phyloP scores from a whole-genome alignment of 2,113 vertebrate genomes.

The Xiphophorus hellerii region DNA sequence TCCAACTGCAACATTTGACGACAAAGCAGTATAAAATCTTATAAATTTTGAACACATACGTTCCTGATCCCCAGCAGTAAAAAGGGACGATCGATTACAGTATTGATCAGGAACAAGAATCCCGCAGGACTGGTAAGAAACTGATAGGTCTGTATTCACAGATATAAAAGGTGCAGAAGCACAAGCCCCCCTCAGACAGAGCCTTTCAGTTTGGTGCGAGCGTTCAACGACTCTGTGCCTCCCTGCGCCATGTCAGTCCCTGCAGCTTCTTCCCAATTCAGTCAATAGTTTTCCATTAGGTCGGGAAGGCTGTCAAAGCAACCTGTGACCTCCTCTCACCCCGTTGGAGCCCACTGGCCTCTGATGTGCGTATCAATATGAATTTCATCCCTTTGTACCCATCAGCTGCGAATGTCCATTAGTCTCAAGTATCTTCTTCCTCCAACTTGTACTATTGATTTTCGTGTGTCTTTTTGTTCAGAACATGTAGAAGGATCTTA shows the following conservation, averaged over 20 bases:
- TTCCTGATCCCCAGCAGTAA: slow-evolving; percentile 7
- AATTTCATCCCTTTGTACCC: slow-evolving; percentile 81
- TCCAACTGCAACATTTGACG: not conserved
- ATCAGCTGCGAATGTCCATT: slow-evolving; percentile 86
- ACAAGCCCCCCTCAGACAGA: slow-evolving; percentile 8
- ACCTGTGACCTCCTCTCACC: slow-evolving; percentile 79
- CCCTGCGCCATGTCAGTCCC: slow-evolving; percentile 79
- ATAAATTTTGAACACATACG: not conserved
- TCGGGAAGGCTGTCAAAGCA: slow-evolving; percentile 83
- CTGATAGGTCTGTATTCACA: slow-evolving; percentile 51
- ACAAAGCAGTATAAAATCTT: not conserved
- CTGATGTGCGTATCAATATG: slow-evolving; percentile 85
- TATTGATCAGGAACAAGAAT: slow-evolving; percentile 48
- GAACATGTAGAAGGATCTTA: slow-evolving; percentile 71
- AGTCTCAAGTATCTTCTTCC: slow-evolving; percentile 89
- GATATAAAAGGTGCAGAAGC: slow-evolving; percentile 25
- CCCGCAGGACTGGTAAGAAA: slow-evolving; percentile 48
- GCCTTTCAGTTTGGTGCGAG: slow-evolving; percentile 51
- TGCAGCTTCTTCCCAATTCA: slow-evolving; percentile 81
- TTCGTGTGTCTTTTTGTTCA: slow-evolving; percentile 67
- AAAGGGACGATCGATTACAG: slow-evolving; percentile 24
- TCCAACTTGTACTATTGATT: slow-evolving; percentile 86
- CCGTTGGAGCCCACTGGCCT: slow-evolving; percentile 77
- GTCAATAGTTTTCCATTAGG: slow-evolving; percentile 95
- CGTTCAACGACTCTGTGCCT: slow-evolving; percentile 76